Evolutionary conservation across 2,888 invertebrate genomes (phyloP).

Genomic region (Prosapia bicincta): DNA sequence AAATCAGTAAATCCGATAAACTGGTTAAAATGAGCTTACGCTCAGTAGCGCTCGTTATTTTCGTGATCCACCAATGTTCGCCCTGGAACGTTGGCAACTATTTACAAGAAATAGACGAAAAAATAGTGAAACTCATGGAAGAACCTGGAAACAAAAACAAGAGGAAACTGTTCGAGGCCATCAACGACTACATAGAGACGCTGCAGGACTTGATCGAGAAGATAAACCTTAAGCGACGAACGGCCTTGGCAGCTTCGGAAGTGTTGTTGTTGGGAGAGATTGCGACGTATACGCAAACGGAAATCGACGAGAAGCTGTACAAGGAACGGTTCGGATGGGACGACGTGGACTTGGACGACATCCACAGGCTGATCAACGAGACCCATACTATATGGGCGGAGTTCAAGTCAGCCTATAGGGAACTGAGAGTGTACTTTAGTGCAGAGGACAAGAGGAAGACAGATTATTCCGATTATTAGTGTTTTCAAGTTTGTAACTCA

Average conservation of each 20-base stretch:
- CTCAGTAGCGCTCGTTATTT: not conserved
- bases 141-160: conserved; percentile 7
- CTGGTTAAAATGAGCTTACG: not conserved
- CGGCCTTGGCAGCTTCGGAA: not conserved
- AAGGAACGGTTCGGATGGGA: conserved; percentile 5
- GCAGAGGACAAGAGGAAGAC: not conserved
- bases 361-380: conserved; percentile 11
- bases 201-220: conserved; percentile 19
- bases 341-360: conserved; percentile 12
- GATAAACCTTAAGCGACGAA: conserved; percentile 7
- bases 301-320: conserved; percentile 1
- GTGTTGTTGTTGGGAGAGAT: conserved; percentile 3
- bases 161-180: conserved; percentile 11
- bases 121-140: conserved; percentile 6
- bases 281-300: not conserved
- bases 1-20: not conserved
- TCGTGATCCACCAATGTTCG: not conserved
- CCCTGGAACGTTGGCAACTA: conserved; percentile 16
- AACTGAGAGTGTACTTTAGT: not conserved
- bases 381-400: conserved; percentile 11
- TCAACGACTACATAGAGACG: conserved; percentile 15
- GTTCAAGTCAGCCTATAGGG: conserved; percentile 8
- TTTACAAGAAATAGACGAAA: conserved; percentile 15
- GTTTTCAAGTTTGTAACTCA: no score
- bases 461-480: not conserved